Base-by-base conservation (phyloP, 2,797 vertebrate genomes). In the Pyrrhura leucotis region DNA sequence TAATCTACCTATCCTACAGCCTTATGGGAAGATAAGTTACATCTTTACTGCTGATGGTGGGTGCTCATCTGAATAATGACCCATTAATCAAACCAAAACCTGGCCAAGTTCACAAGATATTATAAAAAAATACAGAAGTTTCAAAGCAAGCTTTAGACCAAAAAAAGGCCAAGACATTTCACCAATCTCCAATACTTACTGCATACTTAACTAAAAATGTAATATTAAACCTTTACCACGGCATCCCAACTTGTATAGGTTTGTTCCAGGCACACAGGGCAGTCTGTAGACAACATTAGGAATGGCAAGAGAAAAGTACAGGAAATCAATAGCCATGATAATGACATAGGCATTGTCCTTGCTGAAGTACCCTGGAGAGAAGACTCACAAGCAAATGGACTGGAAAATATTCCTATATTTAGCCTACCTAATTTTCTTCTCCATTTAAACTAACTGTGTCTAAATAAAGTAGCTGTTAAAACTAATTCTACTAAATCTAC, bases 381-480 rank as follows among this genome's bases (percentile, higher is more conserved):
- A 94, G 44, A 84, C 21, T 87, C 54, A 56, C 25, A 54, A 87
- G 47, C 80, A 96, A 96, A 96, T 85, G 67, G 53, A 92, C 85
- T 86, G 65, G 83, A 96, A 97, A 93, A 95, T 90, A 96, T 92
- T 93, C 73, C 85, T 51, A 81, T 93, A 91, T 97, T 90, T 96
- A 97, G 75, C 73, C 58, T 77, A 78, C 50, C 22, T 93, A 82
- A 85, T 96, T 95, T 97, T 96, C 68, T 95, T 96, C 80, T 92
- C 85, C 61, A 53, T 96, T 96, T 95, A 92, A 96, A 94, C 35
- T 95, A 95, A 95, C 88, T 54, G 35, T 83, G 37, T 95, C 86
- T 93, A 96, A 96, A 95, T 88, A 96, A 96, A 94, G 73, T 90
- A 87, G 73, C 83, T 94, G 83, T 87, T 96, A 90, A 96, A 17